phyloP scores from a whole-genome alignment of 2,113 vertebrate genomes.

The Mungos mungo region DNA sequence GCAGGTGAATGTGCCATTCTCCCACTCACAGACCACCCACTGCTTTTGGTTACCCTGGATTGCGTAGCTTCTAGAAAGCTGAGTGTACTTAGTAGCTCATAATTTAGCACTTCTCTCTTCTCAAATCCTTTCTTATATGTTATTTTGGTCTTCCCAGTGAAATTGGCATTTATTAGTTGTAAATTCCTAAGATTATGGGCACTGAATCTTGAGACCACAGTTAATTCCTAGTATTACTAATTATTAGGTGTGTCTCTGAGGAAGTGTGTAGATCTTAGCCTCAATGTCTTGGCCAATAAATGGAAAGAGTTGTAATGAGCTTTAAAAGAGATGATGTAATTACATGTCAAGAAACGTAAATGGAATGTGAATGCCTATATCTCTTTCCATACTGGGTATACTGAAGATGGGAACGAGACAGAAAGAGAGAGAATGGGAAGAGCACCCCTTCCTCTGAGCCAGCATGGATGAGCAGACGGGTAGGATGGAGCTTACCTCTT shows the following conservation, averaged over 20 bases:
- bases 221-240: background rate
- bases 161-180: background rate
- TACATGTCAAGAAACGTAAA: background rate
- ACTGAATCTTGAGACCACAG: background rate
- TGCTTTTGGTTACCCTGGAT: background rate
- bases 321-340: constrained; percentile 5
- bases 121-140: background rate
- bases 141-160: background rate
- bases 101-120: background rate
- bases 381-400: background rate
- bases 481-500: background rate
- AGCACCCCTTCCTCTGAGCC: background rate
- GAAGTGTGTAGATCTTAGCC: background rate
- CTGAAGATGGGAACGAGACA: background rate
- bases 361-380: background rate
- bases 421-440: background rate
- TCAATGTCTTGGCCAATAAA: background rate
- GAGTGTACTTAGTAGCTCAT: background rate
- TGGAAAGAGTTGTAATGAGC: background rate
- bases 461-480: background rate
- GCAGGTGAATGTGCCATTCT: background rate
- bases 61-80: background rate
- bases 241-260: background rate
- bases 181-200: background rate
- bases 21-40: background rate